phyloP scores from a whole-genome alignment of 2,888 invertebrate genomes.

The Andricus quercusramuli region DNA sequence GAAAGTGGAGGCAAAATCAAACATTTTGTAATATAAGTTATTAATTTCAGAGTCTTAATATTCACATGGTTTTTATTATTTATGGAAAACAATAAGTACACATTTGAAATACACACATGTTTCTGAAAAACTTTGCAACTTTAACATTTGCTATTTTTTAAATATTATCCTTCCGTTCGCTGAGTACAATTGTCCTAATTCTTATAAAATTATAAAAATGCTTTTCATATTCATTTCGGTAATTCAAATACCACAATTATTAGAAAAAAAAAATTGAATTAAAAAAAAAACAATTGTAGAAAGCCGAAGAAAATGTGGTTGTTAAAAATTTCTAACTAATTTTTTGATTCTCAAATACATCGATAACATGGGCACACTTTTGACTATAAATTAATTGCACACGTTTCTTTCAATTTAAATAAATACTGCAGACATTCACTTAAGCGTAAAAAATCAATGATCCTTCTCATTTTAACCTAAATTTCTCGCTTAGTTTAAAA shows the following conservation, averaged over 20 bases:
- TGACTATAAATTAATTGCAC: conserved; percentile 28
- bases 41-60: background rate
- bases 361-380: background rate
- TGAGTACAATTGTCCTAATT: background rate
- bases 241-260: background rate
- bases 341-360: conserved; percentile 19
- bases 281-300: background rate
- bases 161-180: background rate
- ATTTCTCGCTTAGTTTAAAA: conserved; percentile 39
- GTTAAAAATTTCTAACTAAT: background rate
- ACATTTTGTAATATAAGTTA: background rate
- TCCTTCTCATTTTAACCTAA: conserved; percentile 45
- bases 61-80: conserved; percentile 49
- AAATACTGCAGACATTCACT: background rate
- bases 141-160: conserved; percentile 12
- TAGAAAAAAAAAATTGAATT: background rate
- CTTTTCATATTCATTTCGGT: background rate
- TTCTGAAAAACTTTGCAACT: conserved; percentile 10
- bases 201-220: conserved; percentile 8
- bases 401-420: conserved; percentile 42
- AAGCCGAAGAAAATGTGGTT: background rate
- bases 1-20: background rate
- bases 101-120: conserved; percentile 47
- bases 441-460: background rate
- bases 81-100: conserved; percentile 59